A percentile compares a stretch with the other conserved stretches of the same genome.
phyloP scores from a whole-genome alignment of 2,888 invertebrate genomes.

The Crossocerus cetratus region DNA sequence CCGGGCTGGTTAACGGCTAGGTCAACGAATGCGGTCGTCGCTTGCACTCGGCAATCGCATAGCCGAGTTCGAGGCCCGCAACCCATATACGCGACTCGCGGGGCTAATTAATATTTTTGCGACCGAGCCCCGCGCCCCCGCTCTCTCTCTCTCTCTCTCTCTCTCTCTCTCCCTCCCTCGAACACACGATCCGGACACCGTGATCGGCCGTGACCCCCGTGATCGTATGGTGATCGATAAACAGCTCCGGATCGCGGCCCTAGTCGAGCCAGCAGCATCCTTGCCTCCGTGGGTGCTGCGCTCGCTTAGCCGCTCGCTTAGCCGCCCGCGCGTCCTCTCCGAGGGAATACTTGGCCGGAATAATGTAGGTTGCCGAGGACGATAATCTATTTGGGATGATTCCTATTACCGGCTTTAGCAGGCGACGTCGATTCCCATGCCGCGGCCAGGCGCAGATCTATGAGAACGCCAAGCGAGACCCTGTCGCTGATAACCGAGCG shows the following conservation, averaged over 20 bases:
- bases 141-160: no score
- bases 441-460: background rate
- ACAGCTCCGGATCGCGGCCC: conserved; percentile 8
- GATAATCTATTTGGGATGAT: conserved; percentile 6
- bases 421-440: conserved; percentile 1
- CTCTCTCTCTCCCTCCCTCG: no score
- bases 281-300: background rate
- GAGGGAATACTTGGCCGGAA: background rate
- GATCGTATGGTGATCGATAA: conserved; percentile 23
- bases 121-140: background rate
- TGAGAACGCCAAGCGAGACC: background rate
- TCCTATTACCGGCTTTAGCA: background rate
- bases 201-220: conserved; percentile 30
- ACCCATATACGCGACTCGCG: conserved; percentile 39
- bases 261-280: no score
- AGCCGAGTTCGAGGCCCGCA: conserved; percentile 42
- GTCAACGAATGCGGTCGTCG: conserved; percentile 54
- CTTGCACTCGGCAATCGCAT: conserved; percentile 53
- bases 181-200: background rate
- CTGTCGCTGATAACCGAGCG: conserved; percentile 1
- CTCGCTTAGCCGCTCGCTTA: no score
- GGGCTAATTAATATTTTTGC: conserved; percentile 64
- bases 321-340: background rate
- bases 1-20: conserved; percentile 43
- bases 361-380: conserved; percentile 5